Percentiles rank a stretch among this genome's conserved stretches.
Conservation (phyloP, 2,888 invertebrate genomes). For the Ariolimax columbianus region DNA sequence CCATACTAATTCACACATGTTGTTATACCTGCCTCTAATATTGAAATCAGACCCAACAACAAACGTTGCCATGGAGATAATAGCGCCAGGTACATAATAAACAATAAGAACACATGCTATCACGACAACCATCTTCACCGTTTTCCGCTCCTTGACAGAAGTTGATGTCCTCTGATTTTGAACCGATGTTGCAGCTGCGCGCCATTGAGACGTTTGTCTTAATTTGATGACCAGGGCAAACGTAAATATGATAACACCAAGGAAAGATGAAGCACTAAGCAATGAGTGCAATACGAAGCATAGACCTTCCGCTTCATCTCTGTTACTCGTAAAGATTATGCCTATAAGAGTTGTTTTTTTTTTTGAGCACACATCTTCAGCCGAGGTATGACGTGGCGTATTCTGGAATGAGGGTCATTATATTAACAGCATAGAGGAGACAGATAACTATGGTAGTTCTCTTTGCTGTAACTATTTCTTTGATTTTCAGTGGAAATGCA, state of each 20-base stretch:
- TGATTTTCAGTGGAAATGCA: conserved; percentile 12
- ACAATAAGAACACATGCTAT: conserved; percentile 2
- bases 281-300: background rate
- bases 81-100: background rate
- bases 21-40: background rate
- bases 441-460: background rate
- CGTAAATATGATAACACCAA: background rate
- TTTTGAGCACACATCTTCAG: background rate
- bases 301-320: background rate
- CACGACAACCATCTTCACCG: conserved; percentile 18
- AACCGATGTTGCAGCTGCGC: background rate
- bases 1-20: background rate
- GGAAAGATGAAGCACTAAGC: background rate
- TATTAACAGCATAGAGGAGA: background rate
- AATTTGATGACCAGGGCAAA: background rate
- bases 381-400: conserved; percentile 1
- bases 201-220: background rate
- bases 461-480: background rate
- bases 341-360: conserved; percentile 5
- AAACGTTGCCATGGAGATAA: background rate
- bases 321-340: background rate
- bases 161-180: background rate
- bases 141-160: background rate
- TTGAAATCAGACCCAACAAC: background rate
- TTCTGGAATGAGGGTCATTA: conserved; percentile 7